Percentiles rank a stretch among this genome's conserved stretches.
Evolutionary conservation across 2,888 invertebrate species (phyloP).

Genomic region (Agrilus mali): DNA sequence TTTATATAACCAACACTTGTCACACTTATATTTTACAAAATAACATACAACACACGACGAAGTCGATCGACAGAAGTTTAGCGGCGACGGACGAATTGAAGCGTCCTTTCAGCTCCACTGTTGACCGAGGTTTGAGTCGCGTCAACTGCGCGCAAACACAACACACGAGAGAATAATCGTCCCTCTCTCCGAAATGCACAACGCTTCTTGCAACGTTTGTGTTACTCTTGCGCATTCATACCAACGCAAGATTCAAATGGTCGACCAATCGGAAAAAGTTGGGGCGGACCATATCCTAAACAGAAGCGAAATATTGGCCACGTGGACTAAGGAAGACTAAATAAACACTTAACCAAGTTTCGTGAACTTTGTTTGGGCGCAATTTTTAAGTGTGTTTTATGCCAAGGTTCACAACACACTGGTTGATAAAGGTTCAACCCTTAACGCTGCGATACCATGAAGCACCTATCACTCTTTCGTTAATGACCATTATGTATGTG

Average conservation of each 20-base stretch:
- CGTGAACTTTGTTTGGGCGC: too few relatives aligned
- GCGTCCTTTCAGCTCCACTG: constrained; percentile 19
- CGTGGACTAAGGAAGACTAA: constrained; percentile 15
- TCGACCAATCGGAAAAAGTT: constrained; percentile 21
- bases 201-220: too few relatives aligned
- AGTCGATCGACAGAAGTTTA: too few relatives aligned
- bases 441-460: too few relatives aligned
- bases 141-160: constrained; percentile 8
- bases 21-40: constrained; percentile 1
- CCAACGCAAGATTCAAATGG: constrained; percentile 14
- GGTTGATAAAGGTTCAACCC: too few relatives aligned
- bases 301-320: constrained; percentile 30
- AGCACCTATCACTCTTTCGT: too few relatives aligned
- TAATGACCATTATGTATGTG: too few relatives aligned
- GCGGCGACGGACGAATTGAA: constrained; percentile 1
- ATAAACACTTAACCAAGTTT: constrained; percentile 6
- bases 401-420: too few relatives aligned
- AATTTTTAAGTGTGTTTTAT: too few relatives aligned
- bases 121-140: constrained; percentile 19
- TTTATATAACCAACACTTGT: constrained; percentile 6
- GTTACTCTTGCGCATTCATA: constrained; percentile 14
- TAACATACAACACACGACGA: too few relatives aligned
- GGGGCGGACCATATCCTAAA: constrained; percentile 29
- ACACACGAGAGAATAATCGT: constrained; percentile 4
- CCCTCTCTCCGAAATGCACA: constrained; percentile 8